Percentiles rank a stretch among this genome's conserved stretches.
Evolutionary conservation across 2,888 invertebrate species (phyloP).

Genomic region (Tridacna gigas): DNA sequence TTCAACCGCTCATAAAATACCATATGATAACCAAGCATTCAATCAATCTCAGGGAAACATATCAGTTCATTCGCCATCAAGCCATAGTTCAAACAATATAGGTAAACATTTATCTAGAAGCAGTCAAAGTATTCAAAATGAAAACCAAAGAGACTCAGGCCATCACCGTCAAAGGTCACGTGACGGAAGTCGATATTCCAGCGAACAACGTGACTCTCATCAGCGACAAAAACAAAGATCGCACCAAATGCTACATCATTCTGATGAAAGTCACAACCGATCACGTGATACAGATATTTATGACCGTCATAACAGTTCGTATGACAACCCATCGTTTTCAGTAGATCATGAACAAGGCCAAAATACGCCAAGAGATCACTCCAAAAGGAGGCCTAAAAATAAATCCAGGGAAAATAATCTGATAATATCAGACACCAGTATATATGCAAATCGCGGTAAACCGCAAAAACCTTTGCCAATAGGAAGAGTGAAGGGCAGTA

Average conservation of each 20-base stretch:
- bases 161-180: background rate
- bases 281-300: constrained; percentile 18
- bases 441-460: constrained; percentile 30
- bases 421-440: constrained; percentile 54
- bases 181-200: constrained; percentile 13
- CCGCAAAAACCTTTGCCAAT: constrained; percentile 14
- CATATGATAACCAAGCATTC: constrained; percentile 59
- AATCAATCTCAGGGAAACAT: constrained; percentile 59
- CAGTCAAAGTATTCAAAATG: background rate
- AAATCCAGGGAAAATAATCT: constrained; percentile 18
- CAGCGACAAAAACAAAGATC: constrained; percentile 2
- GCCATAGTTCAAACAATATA: background rate
- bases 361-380: background rate
- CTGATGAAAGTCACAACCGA: constrained; percentile 27
- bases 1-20: constrained; percentile 37
- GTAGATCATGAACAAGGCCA: background rate
- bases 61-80: constrained; percentile 29
- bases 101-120: constrained; percentile 3
- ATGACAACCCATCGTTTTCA: constrained; percentile 15
- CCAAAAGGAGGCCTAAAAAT: constrained; percentile 2
- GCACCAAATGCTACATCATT: constrained; percentile 13
- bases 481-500: constrained; percentile 44
- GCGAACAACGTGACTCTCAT: background rate
- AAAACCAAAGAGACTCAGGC: background rate
- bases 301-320: constrained; percentile 8